Evolutionary conservation across 1,140 invertebrate genomes (phyloP), one percentile per base, ranked within the genome.

Genomic region (Phenacoccus solenopsis): DNA sequence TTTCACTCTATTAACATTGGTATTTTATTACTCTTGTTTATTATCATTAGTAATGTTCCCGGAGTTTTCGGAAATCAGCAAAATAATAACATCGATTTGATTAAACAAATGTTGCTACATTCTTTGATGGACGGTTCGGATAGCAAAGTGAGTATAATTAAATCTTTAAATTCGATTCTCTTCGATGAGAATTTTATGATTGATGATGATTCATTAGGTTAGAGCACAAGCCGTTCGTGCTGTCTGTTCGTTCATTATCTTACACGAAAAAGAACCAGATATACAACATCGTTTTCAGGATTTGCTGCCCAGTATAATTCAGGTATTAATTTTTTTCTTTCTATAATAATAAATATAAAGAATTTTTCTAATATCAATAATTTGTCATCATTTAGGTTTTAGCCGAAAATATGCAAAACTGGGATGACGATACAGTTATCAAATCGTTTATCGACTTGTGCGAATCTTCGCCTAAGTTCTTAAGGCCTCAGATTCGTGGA

Each of bases 31-130:
- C 72, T 28, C 69, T 67, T 74, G 71, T 32, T 75, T 70, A 72
- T 74, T 74, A 1, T 32, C 32, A 79, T 67, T 77, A 93, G 91
- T 72, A 88, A 90, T 76, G 93, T 98, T 21, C 96, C 97, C 70
- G 91, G 93, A 49, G 90, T 98, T 28, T 98, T 98, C 85, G 96
- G 96, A 25, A 96, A 95, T 78, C 91, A 96, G 78, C 94, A 98
- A 80, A 82, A 85, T 69, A 88, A 93, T 76, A 95, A 98, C 78
- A 79, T 98, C 30, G 87, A 93, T 77, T 84, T 96, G 4, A 98
- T 98, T 72, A 96, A 96, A 78, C 89, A 94, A 79, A 97, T 98
- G 94, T 81, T 98, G 69, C 82, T 87, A 30, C 87, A 91, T 72
- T 90, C 69, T 22, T 68, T 71, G 73, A 16, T 49, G 16, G 87